Evolutionary conservation across 2,797 vertebrate species (phyloP).

Genomic region (Echeneis naucrates): DNA sequence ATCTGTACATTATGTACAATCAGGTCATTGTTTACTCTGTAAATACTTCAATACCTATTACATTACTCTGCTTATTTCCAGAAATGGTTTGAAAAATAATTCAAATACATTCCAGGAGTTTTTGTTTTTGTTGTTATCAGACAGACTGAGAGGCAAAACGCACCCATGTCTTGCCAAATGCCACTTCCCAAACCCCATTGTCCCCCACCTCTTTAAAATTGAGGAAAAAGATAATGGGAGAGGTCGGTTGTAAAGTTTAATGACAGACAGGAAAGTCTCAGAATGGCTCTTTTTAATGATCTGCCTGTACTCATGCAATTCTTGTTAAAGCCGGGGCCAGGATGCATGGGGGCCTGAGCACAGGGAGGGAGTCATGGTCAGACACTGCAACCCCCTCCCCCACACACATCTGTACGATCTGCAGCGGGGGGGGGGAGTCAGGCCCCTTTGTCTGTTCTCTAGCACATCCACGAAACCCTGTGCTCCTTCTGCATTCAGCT

Average conservation of each 20-base stretch:
- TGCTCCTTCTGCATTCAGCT: slow-evolving; percentile 63
- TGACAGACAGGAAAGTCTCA: slow-evolving; percentile 90
- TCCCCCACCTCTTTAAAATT: slow-evolving; percentile 68
- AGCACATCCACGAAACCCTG: slow-evolving; percentile 45
- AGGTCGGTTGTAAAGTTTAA: slow-evolving; percentile 91
- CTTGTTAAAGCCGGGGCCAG: slow-evolving; percentile 81
- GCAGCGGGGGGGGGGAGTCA: slow-evolving; percentile 43
- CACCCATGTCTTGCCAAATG: slow-evolving; percentile 85
- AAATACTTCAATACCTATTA: slow-evolving; percentile 24
- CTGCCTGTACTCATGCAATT: slow-evolving; percentile 85
- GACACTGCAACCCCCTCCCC: slow-evolving; percentile 53
- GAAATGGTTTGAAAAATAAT: not conserved
- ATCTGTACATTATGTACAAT: slow-evolving; percentile 56
- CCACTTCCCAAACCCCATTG: slow-evolving; percentile 86
- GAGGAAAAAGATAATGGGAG: slow-evolving; percentile 86
- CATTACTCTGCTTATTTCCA: slow-evolving; percentile 32
- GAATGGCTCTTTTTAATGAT: slow-evolving; percentile 91
- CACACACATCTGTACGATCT: slow-evolving; percentile 40
- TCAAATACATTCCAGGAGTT: slow-evolving; percentile 24
- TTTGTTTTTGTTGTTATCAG: slow-evolving; percentile 19
- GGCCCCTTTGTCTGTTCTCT: slow-evolving; percentile 57
- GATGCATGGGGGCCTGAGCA: slow-evolving; percentile 58
- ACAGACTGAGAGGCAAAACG: slow-evolving; percentile 53
- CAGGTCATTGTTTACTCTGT: slow-evolving; percentile 36
- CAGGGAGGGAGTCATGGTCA: slow-evolving; percentile 54